Base-by-base conservation (phyloP, 2,888 invertebrate species). In the Tortricodes alternella region DNA sequence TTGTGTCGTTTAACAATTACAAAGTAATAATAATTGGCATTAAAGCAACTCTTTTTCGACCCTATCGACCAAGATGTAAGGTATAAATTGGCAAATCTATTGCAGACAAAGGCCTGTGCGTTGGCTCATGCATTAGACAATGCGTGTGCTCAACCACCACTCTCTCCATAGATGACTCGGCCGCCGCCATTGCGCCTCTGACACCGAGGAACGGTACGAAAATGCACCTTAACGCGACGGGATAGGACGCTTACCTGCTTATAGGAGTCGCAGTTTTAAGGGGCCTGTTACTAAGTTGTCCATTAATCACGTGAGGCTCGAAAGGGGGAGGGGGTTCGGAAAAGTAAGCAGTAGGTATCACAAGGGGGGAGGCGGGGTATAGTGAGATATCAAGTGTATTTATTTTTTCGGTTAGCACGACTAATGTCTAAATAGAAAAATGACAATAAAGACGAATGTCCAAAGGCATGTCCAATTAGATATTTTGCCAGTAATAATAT, bases 91-190 rank as follows among this genome's bases (percentile, higher is more conserved):
- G 73, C 67, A 64, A 69, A 70, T 74, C 70, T 74, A 70, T 90
- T 90, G 70, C 91, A 91, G 90, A 88, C 63, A 81, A 78, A 76
- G 83, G 85, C 71, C 78, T 86, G 68, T 91, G 91, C 77, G 85
- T 89, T 70, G 88, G 88, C 68, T 80, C 89, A 74, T 91, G 91
- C 83, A 88, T 91, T 70, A 85, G 77, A 67, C 89, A 86, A 74
- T 91, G 91, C 79, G 90, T 87, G 73, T 89, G 91, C 71, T 72
- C 85, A 46, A 78, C 84, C 46, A 83, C 79, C 59, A 74, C 85
- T 50, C 75, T 78, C 77, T 85, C 85, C 69, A 71, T 81, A 60
- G 88, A 88, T 67, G 88, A 85, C 74, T 83, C 85, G 63, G 79
- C 75, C 50, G 80, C 83, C 60, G 78, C 81, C 55, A 58, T 77